Percentiles rank a stretch among this genome's conserved stretches.
These are phyloP conservation scores for Cossypha niveicapilla DNA, from an alignment of 2,797 vertebrate species.

Conservation along the genomic window DNA sequence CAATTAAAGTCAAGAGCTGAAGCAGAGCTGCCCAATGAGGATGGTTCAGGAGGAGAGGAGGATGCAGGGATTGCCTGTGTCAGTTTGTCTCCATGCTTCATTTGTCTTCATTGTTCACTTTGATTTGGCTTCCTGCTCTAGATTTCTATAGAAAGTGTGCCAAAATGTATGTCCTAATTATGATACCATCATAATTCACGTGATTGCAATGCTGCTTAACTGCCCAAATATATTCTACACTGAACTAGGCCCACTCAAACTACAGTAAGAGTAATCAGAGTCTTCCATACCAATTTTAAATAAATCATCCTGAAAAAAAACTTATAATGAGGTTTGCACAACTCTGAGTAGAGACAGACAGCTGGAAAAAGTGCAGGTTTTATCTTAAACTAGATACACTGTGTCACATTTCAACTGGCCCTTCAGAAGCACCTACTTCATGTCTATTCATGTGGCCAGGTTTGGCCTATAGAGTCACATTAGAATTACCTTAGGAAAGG, in stretches of 20 bases:
- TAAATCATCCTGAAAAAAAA: background rate
- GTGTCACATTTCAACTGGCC: background rate
- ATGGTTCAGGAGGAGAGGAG: background rate
- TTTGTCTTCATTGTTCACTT: background rate
- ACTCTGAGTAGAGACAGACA: background rate
- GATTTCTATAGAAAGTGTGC: background rate
- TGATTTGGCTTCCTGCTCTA: background rate
- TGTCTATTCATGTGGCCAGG: rapidly evolving
- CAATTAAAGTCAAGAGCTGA: background rate
- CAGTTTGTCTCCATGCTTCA: background rate
- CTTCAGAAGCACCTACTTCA: background rate
- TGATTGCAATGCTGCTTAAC: background rate
- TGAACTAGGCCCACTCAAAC: background rate
- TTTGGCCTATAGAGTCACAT: background rate
- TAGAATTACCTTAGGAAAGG: background rate
- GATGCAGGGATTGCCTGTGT: background rate
- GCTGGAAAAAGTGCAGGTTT: rapidly evolving
- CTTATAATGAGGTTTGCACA: background rate
- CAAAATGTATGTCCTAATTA: background rate
- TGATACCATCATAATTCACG: background rate
- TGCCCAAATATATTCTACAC: background rate
- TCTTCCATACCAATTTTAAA: background rate
- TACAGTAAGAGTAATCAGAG: background rate
- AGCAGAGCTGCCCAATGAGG: background rate
- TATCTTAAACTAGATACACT: background rate